These are phyloP conservation scores for Danio choprae DNA, from an alignment of 2,797 vertebrate species.

Conservation along the genomic window DNA sequence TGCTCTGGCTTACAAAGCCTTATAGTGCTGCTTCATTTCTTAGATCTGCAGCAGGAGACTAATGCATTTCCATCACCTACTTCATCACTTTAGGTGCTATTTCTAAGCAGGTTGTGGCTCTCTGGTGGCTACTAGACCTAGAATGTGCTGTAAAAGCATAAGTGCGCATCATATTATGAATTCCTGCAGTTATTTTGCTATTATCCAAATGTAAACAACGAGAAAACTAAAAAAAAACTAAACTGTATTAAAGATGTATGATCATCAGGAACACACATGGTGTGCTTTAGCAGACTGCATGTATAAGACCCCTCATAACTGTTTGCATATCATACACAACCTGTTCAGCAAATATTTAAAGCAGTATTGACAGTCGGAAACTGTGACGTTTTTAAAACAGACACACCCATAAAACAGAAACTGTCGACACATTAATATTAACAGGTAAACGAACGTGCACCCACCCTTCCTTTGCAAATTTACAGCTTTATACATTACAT, in stretches of 20 bases:
- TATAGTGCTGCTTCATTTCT: background rate
- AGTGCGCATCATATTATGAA: background rate
- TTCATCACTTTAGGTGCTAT: background rate
- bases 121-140: slow-evolving; percentile 21
- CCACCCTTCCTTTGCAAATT: background rate
- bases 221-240: background rate
- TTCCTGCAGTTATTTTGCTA: background rate
- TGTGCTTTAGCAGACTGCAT: background rate
- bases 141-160: background rate
- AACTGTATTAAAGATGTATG: background rate
- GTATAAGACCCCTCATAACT: background rate
- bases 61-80: slow-evolving; percentile 12
- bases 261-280: background rate
- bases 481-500: background rate
- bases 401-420: background rate
- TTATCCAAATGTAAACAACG: background rate
- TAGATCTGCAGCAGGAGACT: background rate
- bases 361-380: background rate
- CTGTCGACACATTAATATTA: background rate
- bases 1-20: background rate
- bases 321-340: background rate
- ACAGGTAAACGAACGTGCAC: background rate
- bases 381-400: background rate
- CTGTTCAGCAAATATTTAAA: background rate
- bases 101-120: background rate